A percentile compares a stretch with the other conserved stretches of the same genome.
phyloP scores from a whole-genome alignment of 2,888 invertebrate genomes.

The Eupeodes latifasciatus region DNA sequence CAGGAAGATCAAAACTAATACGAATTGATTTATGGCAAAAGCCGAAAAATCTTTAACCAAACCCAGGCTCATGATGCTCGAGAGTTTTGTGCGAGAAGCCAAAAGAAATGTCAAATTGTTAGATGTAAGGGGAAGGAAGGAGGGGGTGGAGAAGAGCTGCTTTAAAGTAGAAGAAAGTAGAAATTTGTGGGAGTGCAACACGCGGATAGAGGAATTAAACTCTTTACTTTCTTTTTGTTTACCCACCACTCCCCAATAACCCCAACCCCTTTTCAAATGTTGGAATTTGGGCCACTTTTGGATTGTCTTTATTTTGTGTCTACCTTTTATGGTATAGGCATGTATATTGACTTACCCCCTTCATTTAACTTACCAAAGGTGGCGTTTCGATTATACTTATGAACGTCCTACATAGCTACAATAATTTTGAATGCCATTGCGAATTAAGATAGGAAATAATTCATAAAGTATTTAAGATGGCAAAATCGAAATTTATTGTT shows the following conservation, averaged over 20 bases:
- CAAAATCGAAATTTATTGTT: constrained; percentile 84
- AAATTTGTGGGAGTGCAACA: constrained; percentile 55
- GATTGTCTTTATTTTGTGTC: constrained; percentile 25
- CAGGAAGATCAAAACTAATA: constrained; percentile 76
- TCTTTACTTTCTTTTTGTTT: constrained; percentile 75
- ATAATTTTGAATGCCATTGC: constrained; percentile 47
- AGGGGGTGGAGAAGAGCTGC: neutral
- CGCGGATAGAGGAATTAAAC: constrained; percentile 73
- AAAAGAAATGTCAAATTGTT: constrained; percentile 15
- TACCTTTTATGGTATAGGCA: neutral
- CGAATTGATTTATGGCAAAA: constrained; percentile 76
- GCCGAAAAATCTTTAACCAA: constrained; percentile 74
- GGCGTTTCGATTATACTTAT: neutral
- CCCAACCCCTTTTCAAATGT: neutral
- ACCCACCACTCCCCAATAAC: neutral
- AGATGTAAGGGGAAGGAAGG: neutral
- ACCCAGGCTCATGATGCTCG: constrained; percentile 46
- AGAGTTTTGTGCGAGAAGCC: constrained; percentile 12
- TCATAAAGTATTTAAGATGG: constrained; percentile 83
- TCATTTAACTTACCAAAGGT: constrained; percentile 19
- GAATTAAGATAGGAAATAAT: constrained; percentile 79
- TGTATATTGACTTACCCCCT: constrained; percentile 42
- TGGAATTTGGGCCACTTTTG: constrained; percentile 37
- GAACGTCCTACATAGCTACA: too few species aligned
- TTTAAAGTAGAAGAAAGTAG: constrained; percentile 3